Conservation (phyloP, 1,140 invertebrate genomes). For the Drosophila busckii region DNA sequence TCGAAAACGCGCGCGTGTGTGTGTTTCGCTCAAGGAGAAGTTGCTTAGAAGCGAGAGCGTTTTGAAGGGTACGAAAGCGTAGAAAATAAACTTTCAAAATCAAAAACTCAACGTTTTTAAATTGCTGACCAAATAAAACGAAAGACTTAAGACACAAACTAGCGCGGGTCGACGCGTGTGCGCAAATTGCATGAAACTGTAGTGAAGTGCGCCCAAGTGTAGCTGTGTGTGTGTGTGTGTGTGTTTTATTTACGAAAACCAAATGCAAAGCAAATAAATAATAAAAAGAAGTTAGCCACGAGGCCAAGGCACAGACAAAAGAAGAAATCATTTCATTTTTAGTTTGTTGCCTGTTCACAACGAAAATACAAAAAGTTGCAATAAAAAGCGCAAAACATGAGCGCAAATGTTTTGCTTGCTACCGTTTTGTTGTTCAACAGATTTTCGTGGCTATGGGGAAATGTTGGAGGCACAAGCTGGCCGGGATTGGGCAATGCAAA, state of each 20-base stretch:
- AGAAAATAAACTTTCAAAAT: slow-evolving; percentile 8
- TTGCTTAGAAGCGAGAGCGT: slow-evolving; percentile 45
- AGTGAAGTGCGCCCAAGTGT: slow-evolving; percentile 15
- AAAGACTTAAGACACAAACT: slow-evolving; percentile 71
- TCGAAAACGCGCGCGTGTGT: slow-evolving; percentile 31
- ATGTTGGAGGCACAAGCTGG: slow-evolving; percentile 10
- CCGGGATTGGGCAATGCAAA: slow-evolving; percentile 60
- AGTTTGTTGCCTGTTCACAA: slow-evolving; percentile 2
- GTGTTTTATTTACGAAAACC: slow-evolving; percentile 27
- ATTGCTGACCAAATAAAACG: slow-evolving; percentile 16
- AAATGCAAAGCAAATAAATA: slow-evolving; percentile 16
- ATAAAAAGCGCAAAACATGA: no score
- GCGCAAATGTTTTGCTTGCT: no score
- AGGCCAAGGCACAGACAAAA: slow-evolving; percentile 19
- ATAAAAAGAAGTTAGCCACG: slow-evolving; percentile 19
- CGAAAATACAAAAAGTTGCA: slow-evolving; percentile 17
- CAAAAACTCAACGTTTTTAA: slow-evolving; percentile 23
- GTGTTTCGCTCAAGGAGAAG: slow-evolving; percentile 52
- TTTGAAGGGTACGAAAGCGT: slow-evolving; percentile 16
- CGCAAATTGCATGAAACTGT: slow-evolving; percentile 49
- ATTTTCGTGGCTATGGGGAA: slow-evolving; percentile 14
- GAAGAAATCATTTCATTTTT: slow-evolving; percentile 29
- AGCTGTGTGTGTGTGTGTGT: slow-evolving; percentile 14
- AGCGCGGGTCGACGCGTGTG: slow-evolving; percentile 36
- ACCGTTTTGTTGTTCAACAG: no score